These are phyloP conservation scores for Noctua fimbriata DNA, from an alignment of 2,888 invertebrate genomes.

Conservation along the genomic window DNA sequence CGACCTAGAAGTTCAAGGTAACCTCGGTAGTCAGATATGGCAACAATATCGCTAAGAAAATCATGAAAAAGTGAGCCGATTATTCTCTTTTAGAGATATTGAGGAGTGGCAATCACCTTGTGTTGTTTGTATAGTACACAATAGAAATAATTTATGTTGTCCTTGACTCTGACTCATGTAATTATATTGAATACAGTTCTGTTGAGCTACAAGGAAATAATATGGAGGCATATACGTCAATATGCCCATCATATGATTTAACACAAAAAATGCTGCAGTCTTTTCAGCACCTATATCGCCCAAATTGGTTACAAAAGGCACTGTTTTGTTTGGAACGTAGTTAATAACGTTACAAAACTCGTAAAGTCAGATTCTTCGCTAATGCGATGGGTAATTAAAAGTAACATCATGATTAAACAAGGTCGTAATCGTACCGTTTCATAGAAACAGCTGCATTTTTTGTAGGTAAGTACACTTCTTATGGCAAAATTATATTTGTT, in stretches of 20 bases:
- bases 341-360: constrained; percentile 16
- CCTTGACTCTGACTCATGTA: constrained; percentile 72
- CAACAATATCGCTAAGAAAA: constrained; percentile 10
- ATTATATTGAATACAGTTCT: constrained; percentile 53
- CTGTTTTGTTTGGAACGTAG: constrained; percentile 1
- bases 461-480: constrained; percentile 11
- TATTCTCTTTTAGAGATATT: constrained; percentile 33
- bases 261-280: constrained; percentile 12
- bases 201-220: constrained; percentile 54
- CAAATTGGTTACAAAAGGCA: not conserved
- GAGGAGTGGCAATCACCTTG: constrained; percentile 62
- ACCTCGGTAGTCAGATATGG: constrained; percentile 1
- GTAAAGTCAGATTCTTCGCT: constrained; percentile 23
- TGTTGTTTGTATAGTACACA: constrained; percentile 65
- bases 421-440: constrained; percentile 44
- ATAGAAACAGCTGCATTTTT: constrained; percentile 19
- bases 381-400: constrained; percentile 66
- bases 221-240: constrained; percentile 37
- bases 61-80: constrained; percentile 43
- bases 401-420: constrained; percentile 56
- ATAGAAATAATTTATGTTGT: constrained; percentile 67
- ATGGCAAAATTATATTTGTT: constrained; percentile 20
- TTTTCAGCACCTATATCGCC: not conserved
- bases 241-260: constrained; percentile 26
- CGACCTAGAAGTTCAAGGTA: constrained; percentile 36